Conservation (phyloP, 2,113 vertebrate species). For the Elgaria multicarinata region DNA sequence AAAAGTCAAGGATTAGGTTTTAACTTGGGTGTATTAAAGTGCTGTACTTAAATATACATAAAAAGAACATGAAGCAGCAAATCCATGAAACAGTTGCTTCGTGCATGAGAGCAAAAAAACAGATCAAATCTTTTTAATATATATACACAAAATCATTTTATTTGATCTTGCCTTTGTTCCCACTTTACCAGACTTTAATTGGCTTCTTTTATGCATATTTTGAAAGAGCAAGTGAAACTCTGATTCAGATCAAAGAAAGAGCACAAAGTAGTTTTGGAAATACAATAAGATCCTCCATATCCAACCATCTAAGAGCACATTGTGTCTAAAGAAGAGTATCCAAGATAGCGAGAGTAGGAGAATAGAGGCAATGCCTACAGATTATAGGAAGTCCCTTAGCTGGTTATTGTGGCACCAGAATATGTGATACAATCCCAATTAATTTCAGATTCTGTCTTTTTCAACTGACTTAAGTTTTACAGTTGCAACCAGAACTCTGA, state of each 20-base stretch:
- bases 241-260: background rate
- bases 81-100: background rate
- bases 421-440: no score
- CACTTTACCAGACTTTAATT: background rate
- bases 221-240: background rate
- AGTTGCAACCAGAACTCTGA: background rate
- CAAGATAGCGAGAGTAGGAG: background rate
- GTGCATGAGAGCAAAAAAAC: background rate
- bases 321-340: background rate
- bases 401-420: background rate
- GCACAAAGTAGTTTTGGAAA: background rate
- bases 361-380: background rate
- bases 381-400: background rate
- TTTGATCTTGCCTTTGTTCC: slow-evolving; percentile 13
- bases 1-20: background rate
- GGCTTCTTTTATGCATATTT: background rate
- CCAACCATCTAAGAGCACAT: no score
- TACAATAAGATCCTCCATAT: background rate
- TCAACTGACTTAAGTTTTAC: background rate
- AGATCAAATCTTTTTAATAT: background rate
- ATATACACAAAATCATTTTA: background rate
- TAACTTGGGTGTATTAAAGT: background rate
- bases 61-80: slow-evolving; percentile 1
- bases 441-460: background rate
- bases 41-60: background rate